Percentiles rank a stretch among this genome's conserved stretches.
phyloP scores from a whole-genome alignment of 2,888 invertebrate species.

The Melikaiella ostensackeni region DNA sequence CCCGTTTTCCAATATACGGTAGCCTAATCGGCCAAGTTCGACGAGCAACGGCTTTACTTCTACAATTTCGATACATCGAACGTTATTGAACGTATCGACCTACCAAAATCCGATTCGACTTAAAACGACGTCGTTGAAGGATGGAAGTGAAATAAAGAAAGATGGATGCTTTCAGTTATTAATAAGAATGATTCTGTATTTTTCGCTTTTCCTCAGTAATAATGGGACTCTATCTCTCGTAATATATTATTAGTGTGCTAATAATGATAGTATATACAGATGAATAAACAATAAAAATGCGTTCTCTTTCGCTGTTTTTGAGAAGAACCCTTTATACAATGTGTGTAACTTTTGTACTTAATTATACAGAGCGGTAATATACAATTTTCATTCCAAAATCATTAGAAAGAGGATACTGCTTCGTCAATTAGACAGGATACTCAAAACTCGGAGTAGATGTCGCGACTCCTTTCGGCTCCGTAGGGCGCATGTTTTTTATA shows the following conservation, averaged over 20 bases:
- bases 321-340: conserved; percentile 65
- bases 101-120: conserved; percentile 52
- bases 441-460: too few species aligned
- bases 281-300: conserved; percentile 71
- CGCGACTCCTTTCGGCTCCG: too few species aligned
- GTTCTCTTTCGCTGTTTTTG: conserved; percentile 52
- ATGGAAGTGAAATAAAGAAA: conserved; percentile 54
- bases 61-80: conserved; percentile 62
- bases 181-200: conserved; percentile 73
- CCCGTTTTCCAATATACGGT: conserved; percentile 50
- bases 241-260: conserved; percentile 75
- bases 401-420: conserved; percentile 6
- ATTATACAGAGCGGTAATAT: conserved; percentile 67
- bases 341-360: conserved; percentile 69
- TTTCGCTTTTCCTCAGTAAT: conserved; percentile 66
- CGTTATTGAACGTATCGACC: conserved; percentile 42
- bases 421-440: neutral
- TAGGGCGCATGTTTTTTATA: too few species aligned
- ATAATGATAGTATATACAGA: conserved; percentile 76
- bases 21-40: conserved; percentile 58
- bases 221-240: conserved; percentile 73
- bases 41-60: conserved; percentile 60
- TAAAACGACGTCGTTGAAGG: conserved; percentile 42
- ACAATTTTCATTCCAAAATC: conserved; percentile 50
- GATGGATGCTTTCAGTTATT: conserved; percentile 64